phyloP scores from a whole-genome alignment of 2,113 vertebrate genomes.

The Rhinolophus sinicus region DNA sequence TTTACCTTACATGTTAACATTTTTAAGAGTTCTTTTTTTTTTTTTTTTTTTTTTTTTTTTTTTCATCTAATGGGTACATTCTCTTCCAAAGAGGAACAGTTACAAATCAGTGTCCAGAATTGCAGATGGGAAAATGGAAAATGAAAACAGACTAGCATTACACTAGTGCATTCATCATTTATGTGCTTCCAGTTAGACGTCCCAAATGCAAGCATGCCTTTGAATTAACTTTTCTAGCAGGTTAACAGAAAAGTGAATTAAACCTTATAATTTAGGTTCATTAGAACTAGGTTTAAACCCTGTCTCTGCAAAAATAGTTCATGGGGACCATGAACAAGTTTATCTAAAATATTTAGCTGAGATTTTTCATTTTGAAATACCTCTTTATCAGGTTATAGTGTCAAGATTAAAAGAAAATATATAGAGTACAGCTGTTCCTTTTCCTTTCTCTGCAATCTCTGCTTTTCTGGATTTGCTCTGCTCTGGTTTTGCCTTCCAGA shows the following conservation, averaged over 20 bases:
- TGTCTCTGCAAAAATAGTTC: neutral
- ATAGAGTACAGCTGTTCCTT: neutral
- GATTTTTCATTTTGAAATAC: neutral
- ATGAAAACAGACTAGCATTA: neutral
- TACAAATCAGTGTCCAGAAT: neutral
- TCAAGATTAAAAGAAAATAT: neutral
- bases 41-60: neutral
- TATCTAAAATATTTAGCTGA: neutral
- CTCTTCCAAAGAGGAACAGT: neutral
- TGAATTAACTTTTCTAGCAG: neutral
- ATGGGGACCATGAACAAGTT: neutral
- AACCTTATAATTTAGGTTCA: neutral
- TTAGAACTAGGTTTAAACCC: neutral
- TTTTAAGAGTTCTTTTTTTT: neutral
- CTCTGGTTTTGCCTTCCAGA: neutral
- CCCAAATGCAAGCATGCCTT: neutral
- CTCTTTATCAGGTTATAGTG: neutral
- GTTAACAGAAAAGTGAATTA: neutral
- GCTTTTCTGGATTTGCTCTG: neutral
- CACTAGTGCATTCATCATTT: neutral
- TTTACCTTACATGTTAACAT: constrained; percentile 39
- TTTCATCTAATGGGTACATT: neutral
- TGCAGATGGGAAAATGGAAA: neutral
- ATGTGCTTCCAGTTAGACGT: neutral
- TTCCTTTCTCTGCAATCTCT: neutral